A percentile compares a stretch with the other conserved stretches of the same genome.
phyloP scores from a whole-genome alignment of 2,797 vertebrate genomes.

The Heteromormyrus szaboi region DNA sequence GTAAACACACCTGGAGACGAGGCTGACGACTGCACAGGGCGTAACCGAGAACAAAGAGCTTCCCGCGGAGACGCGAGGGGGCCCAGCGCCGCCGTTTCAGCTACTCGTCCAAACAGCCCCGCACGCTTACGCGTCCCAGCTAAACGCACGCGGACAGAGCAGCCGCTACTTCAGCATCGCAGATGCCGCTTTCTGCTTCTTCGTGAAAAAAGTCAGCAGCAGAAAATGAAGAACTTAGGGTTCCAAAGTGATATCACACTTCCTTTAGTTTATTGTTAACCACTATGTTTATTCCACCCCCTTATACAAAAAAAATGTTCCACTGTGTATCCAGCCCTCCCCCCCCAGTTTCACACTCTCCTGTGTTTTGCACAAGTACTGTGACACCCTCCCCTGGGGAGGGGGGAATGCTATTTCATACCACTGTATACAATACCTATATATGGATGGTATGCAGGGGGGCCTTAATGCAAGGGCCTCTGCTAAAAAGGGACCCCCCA shows the following conservation, averaged over 20 bases:
- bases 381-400: not conserved
- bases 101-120: not conserved
- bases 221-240: not conserved
- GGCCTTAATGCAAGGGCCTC: not conserved
- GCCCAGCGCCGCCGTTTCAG: not conserved
- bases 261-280: not conserved
- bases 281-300: not conserved
- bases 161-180: not conserved
- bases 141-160: not conserved
- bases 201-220: not conserved
- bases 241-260: not conserved
- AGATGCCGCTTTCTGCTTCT: not conserved
- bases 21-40: not conserved
- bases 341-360: not conserved
- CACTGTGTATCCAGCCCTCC: not conserved
- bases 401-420: not conserved
- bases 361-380: not conserved
- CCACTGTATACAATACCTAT: not conserved
- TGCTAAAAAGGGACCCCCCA: not conserved
- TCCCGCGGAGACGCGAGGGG: not conserved
- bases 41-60: not conserved
- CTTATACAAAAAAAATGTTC: not conserved
- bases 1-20: slow-evolving; percentile 14
- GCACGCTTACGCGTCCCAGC: not conserved
- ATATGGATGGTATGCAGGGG: not conserved